Percentiles rank a stretch among this genome's conserved stretches.
phyloP scores from a whole-genome alignment of 2,888 invertebrate genomes.

The Byasa hedistus region DNA sequence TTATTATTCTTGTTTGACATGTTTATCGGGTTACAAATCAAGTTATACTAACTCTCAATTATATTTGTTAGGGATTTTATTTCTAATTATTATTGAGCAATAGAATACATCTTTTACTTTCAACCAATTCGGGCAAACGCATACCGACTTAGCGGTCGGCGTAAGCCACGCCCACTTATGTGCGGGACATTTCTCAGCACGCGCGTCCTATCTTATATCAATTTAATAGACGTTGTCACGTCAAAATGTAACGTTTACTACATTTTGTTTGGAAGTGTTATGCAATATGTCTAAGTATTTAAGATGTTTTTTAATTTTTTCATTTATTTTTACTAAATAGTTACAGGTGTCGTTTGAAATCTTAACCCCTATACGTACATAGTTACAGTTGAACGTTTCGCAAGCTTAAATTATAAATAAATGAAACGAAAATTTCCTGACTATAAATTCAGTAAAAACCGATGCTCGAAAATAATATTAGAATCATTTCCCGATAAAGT shows the following conservation, averaged over 20 bases:
- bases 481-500: background rate
- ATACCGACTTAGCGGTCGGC: no score
- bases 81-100: no score
- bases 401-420: background rate
- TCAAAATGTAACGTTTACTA: background rate
- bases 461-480: background rate
- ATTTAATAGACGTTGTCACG: no score
- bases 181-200: no score
- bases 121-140: no score
- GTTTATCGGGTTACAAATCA: no score
- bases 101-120: no score
- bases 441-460: constrained; percentile 13
- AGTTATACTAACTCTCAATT: no score
- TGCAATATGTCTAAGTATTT: background rate
- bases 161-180: no score
- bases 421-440: constrained; percentile 24
- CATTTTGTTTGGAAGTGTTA: background rate
- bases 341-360: background rate
- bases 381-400: background rate
- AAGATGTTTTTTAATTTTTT: background rate
- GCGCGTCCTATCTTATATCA: no score
- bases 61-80: no score
- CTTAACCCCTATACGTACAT: background rate
- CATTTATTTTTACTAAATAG: background rate
- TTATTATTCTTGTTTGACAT: no score